These are phyloP conservation scores for Manis crassicaudata DNA, from an alignment of 2,797 vertebrate genomes.

Conservation along the genomic window DNA sequence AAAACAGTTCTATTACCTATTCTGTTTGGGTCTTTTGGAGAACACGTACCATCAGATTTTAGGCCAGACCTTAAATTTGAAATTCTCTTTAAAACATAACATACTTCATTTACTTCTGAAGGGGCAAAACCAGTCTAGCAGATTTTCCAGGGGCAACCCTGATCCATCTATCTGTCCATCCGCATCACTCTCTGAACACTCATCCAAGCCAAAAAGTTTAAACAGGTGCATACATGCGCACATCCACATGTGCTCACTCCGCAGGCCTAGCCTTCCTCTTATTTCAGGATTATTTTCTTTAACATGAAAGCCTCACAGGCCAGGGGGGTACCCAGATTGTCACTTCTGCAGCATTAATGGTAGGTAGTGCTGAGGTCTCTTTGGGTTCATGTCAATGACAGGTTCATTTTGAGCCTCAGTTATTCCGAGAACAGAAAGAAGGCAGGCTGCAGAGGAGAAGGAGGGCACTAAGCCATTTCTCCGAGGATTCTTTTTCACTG, in stretches of 20 bases:
- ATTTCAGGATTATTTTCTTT: neutral
- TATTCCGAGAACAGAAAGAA: neutral
- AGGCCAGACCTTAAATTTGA: neutral
- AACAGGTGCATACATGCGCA: neutral
- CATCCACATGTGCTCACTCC: neutral
- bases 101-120: neutral
- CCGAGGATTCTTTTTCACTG: neutral
- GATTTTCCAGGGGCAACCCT: neutral
- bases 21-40: constrained; percentile 6
- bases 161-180: neutral
- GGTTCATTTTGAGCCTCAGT: neutral
- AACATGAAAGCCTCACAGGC: neutral
- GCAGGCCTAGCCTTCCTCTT: neutral
- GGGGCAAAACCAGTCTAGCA: neutral
- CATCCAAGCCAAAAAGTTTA: neutral
- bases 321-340: constrained; percentile 9
- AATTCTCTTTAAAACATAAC: neutral
- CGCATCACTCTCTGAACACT: neutral
- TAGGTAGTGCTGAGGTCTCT: neutral
- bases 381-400: neutral
- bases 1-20: neutral
- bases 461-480: neutral
- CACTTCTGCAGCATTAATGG: neutral
- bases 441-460: neutral
- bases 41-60: neutral